Conservation (phyloP, 2,888 invertebrate genomes). For the Thecocarcelia acutangulata region DNA sequence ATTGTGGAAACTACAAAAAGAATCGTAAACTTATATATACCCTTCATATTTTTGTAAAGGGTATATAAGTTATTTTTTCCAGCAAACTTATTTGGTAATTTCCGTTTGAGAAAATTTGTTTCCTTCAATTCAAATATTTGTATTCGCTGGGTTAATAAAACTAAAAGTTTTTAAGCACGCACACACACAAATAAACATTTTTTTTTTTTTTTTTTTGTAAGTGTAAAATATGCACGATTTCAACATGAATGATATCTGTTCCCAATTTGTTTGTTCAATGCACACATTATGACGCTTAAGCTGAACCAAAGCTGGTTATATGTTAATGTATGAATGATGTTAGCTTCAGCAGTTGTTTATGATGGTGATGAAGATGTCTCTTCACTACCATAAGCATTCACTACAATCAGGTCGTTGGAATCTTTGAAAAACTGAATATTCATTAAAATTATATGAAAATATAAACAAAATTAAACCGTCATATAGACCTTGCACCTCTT, state of each 20-base stretch:
- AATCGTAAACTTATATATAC: too few species aligned
- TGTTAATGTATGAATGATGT: slow-evolving; percentile 15
- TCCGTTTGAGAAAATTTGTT: too few species aligned
- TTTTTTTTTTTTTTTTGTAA: not conserved
- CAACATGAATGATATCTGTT: slow-evolving; percentile 55
- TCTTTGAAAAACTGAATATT: slow-evolving; percentile 51
- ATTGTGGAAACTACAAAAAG: too few species aligned
- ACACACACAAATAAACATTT: too few species aligned
- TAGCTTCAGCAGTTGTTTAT: not conserved
- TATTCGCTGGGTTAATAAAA: too few species aligned
- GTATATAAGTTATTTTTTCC: too few species aligned
- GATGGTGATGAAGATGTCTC: slow-evolving; percentile 5
- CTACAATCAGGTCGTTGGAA: not conserved
- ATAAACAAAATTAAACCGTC: not conserved
- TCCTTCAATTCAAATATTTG: too few species aligned
- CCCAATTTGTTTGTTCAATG: slow-evolving; percentile 62
- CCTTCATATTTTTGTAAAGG: too few species aligned
- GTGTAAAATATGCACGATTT: slow-evolving; percentile 16
- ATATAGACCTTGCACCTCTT: not conserved
- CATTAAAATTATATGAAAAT: slow-evolving; percentile 47
- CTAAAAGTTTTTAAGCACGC: too few species aligned
- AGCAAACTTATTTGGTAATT: too few species aligned
- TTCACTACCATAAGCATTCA: not conserved
- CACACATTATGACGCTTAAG: slow-evolving; percentile 50
- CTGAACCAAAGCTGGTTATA: slow-evolving; percentile 2